Evolutionary conservation across 2,113 vertebrate genomes (phyloP), one percentile per base, ranked within the genome.

Genomic region (Hylia prasina): DNA sequence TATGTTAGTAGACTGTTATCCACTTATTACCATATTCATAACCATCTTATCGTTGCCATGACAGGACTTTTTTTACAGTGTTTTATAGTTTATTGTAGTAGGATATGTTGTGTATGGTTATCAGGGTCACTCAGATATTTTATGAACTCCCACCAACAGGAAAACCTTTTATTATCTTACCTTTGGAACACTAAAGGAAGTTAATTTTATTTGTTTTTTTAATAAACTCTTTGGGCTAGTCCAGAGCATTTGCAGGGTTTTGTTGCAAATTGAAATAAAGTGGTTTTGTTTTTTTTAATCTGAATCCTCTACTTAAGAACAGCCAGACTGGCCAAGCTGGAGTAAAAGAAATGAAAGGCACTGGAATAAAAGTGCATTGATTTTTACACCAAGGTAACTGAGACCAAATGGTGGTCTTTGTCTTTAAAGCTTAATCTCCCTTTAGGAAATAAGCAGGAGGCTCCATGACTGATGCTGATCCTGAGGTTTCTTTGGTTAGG

Each of bases 391-490:
- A 76, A 70, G 57, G 76, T 95, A 89, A 75, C 85, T 15, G 76
- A 94, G 85, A 90, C 86, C 90, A 86, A 86, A 68, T 33, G 2
- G 40, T 1, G 15, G 53, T 68, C 65, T 93, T 95, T 95, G 64
- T 93, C 93, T 90, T 83, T 76, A 68, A 44, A 96, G 90, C 92
- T 94, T 92, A 71, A 94, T 95, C 88, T 96, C 92, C 81, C 68
- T 90, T 77, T 77, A 86, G 79, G 79, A 94, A 96, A 88, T 64
- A 90, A 90, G 56, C 87, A 92, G 56, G 72, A 83, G 72, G 28
- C 76, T 90, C 88, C 31, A 27, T 94, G 94, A 95, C 72, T 79
- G 96, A 93, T 95, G 88, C 94, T 90, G 92, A 84, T 97, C 92
- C 90, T 13, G 80, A 57, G 68, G 25, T 94, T 97, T 94, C 93